phyloP scores from a whole-genome alignment of 2,797 vertebrate genomes.

The Sternarchorhynchus goeldii region DNA sequence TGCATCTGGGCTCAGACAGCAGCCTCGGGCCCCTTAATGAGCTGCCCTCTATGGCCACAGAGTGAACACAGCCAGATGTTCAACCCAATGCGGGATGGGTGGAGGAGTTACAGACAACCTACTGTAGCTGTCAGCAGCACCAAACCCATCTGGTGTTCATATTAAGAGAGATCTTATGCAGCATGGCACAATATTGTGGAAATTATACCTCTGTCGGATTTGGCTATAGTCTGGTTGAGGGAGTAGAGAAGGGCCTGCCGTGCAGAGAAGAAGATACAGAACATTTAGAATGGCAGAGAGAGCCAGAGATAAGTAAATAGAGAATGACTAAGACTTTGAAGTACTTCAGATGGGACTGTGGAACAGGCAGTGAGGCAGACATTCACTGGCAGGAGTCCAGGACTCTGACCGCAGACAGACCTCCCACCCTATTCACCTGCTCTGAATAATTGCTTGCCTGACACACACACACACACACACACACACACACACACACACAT shows the following conservation, averaged over 20 bases:
- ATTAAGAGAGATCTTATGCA: background rate
- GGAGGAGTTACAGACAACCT: conserved; percentile 17
- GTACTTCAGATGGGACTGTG: conserved; percentile 30
- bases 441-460: conserved; percentile 52
- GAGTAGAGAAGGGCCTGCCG: background rate
- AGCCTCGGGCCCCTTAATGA: conserved; percentile 58
- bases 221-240: conserved; percentile 22
- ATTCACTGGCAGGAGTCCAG: conserved; percentile 43
- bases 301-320: conserved; percentile 11
- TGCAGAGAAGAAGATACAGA: background rate
- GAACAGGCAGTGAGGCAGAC: conserved; percentile 47
- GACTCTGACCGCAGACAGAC: conserved; percentile 58
- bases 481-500: conserved; percentile 20
- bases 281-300: conserved; percentile 4
- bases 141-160: background rate
- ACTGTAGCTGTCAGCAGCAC: conserved; percentile 23
- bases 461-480: conserved; percentile 18
- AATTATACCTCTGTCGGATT: conserved; percentile 18
- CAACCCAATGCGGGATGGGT: conserved; percentile 20
- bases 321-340: conserved; percentile 28
- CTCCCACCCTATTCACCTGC: conserved; percentile 71
- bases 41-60: conserved; percentile 60
- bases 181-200: background rate
- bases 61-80: conserved; percentile 56
- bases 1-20: conserved; percentile 46